phyloP scores from a whole-genome alignment of 2,888 invertebrate genomes.

The Creontiades dilutus region DNA sequence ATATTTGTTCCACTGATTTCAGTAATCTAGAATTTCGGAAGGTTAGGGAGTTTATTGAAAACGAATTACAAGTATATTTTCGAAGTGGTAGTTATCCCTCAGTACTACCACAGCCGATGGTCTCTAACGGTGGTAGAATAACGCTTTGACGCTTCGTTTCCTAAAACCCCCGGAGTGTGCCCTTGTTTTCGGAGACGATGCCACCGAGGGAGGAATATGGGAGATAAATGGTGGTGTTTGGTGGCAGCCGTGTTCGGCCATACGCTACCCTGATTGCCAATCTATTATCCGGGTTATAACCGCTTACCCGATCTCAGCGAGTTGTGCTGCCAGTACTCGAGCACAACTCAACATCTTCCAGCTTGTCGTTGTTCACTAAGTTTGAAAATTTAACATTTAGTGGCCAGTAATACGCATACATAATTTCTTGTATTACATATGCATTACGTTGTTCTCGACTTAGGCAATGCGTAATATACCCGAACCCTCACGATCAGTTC shows the following conservation, averaged over 20 bases:
- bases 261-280: constrained; percentile 31
- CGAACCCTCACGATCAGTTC: no score
- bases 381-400: neutral
- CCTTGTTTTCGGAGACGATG: constrained; percentile 2
- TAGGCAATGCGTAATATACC: no score
- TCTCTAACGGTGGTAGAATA: neutral
- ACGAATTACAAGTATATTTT: no score
- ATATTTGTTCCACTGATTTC: no score
- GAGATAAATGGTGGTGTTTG: constrained; percentile 9
- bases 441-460: no score
- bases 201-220: neutral
- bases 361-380: neutral
- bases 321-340: neutral
- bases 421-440: no score
- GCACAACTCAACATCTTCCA: neutral
- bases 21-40: no score
- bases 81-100: no score
- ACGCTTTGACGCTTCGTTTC: neutral
- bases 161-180: neutral
- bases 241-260: constrained; percentile 16
- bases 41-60: no score
- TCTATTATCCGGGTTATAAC: constrained; percentile 7
- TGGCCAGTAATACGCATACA: no score
- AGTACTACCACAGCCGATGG: no score
- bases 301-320: constrained; percentile 21